A percentile compares a stretch with the other conserved stretches of the same genome.
These are phyloP conservation scores for Argyra leucocephala DNA, from an alignment of 2,888 invertebrate genomes.

Conservation along the genomic window DNA sequence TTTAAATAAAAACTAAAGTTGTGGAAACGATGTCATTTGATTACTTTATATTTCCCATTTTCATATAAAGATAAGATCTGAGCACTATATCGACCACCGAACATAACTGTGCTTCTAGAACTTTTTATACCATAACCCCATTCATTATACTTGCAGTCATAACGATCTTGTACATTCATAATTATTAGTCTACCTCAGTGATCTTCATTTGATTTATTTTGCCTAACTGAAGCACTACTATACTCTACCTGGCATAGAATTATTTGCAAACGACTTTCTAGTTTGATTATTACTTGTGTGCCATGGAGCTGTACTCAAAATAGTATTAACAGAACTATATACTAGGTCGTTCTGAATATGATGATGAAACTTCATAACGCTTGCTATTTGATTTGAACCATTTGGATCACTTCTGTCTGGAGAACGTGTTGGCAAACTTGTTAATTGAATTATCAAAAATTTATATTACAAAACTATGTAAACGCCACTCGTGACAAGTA, in stretches of 20 bases:
- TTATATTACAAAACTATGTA: no score
- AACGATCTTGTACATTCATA: constrained; percentile 39
- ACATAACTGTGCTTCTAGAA: constrained; percentile 30
- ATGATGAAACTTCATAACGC: constrained; percentile 37
- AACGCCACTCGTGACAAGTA: constrained; percentile 14
- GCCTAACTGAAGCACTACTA: constrained; percentile 33
- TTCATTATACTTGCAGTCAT: constrained; percentile 43
- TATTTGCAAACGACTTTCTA: constrained; percentile 38
- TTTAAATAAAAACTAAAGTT: no score
- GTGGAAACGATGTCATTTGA: no score
- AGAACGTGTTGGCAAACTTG: constrained; percentile 20
- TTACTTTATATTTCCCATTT: constrained; percentile 14
- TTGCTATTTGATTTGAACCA: constrained; percentile 26
- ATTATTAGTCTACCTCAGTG: constrained; percentile 37
- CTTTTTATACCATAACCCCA: constrained; percentile 35
- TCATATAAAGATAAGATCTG: constrained; percentile 40
- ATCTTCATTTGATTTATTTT: constrained; percentile 31
- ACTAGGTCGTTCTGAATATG: constrained; percentile 26
- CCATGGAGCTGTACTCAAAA: constrained; percentile 25
- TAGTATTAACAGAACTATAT: constrained; percentile 27
- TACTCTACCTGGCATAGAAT: constrained; percentile 37
- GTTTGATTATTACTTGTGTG: constrained; percentile 31
- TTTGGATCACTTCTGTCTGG: constrained; percentile 7
- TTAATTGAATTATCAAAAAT: constrained; percentile 12
- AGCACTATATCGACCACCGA: constrained; percentile 37